phyloP scores from a whole-genome alignment of 2,888 invertebrate genomes.

The Argyra leucocephala region DNA sequence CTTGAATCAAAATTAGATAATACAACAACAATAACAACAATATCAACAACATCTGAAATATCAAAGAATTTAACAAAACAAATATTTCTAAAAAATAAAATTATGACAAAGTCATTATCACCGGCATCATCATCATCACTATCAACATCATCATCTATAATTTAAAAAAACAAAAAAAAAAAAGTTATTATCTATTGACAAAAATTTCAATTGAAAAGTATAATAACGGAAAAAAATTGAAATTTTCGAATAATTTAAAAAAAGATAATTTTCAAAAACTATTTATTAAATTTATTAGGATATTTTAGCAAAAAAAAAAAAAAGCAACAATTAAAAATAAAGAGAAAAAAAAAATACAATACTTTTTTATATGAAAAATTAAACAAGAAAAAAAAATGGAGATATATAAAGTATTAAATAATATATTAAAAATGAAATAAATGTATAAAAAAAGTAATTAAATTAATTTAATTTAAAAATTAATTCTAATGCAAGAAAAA shows the following conservation, averaged over 20 bases:
- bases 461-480: background rate
- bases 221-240: no score
- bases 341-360: background rate
- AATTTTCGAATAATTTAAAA: no score
- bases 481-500: conserved; percentile 1
- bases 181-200: no score
- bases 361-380: conserved; percentile 1
- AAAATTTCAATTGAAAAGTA: no score
- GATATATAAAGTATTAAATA: background rate
- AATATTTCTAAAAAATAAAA: background rate
- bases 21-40: conserved; percentile 2
- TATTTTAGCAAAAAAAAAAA: background rate
- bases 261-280: no score
- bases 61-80: background rate
- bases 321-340: no score
- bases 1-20: background rate
- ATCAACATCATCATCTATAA: background rate
- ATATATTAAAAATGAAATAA: background rate
- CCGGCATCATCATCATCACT: background rate
- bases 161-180: no score
- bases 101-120: background rate
- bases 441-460: background rate
- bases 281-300: background rate
- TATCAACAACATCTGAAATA: background rate
- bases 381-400: background rate